These are phyloP conservation scores for Copidosoma aretas DNA, from an alignment of 2,888 invertebrate genomes.

Conservation along the genomic window DNA sequence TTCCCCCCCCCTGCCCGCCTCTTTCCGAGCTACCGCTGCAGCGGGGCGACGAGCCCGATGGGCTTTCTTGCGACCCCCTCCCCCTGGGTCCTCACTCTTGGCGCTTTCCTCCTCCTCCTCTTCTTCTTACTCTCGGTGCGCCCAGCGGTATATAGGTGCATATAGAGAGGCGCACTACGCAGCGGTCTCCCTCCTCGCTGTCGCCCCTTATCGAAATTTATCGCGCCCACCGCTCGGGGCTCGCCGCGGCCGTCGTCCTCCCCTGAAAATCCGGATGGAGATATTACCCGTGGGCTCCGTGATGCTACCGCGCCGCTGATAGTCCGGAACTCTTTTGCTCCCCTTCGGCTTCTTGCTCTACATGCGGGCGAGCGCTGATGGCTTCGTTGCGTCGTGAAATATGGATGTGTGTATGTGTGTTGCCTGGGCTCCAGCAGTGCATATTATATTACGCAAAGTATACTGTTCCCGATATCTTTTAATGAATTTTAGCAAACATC, in stretches of 20 bases:
- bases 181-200: not conserved
- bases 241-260: too few species aligned
- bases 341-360: not conserved
- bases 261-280: not conserved
- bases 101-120: not conserved
- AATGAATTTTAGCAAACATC: too few species aligned
- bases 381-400: not conserved
- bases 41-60: too few species aligned
- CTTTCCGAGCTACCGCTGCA: not conserved
- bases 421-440: too few species aligned
- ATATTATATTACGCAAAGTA: too few species aligned
- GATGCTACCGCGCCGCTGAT: not conserved
- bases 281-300: not conserved
- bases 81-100: not conserved
- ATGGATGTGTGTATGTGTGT: too few species aligned
- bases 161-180: not conserved
- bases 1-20: too few species aligned
- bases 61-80: not conserved
- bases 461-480: too few species aligned
- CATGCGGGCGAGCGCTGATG: not conserved
- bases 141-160: too few species aligned
- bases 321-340: not conserved
- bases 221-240: slow-evolving; percentile 3
- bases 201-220: slow-evolving; percentile 30
- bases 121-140: too few species aligned